Base-by-base conservation (phyloP, 2,888 invertebrate genomes). In the Halocaridina rubra region DNA sequence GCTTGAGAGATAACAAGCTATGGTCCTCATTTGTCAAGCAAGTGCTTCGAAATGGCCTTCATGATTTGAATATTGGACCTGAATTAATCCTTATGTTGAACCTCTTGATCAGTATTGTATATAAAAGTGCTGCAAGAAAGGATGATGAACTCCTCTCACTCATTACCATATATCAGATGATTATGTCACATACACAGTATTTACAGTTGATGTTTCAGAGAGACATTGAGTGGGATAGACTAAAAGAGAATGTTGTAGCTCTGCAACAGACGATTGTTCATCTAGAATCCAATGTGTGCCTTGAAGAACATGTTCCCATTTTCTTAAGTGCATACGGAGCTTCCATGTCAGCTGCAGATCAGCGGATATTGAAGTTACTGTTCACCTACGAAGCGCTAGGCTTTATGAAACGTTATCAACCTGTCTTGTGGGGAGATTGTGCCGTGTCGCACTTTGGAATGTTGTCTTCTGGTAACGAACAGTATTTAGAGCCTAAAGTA, bases 291-390 rank as follows among this genome's bases (percentile, higher is more conserved):
- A 46, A 8, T 10, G 79, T 84, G 7, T 84, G 84, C 24, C 46
- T 72, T 39, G 84, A 84, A 33, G 22, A 27, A 13, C 84, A 84
- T 67, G 57, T 84, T 53, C 79, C 84, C 19, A 71, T 84, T n/a
- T 33, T 84, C n/a, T 46, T 84, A 27, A 75, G 84, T 8, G 84
- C 84, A 10, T 84, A 84, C 53, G 75, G 57, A 13, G 84, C 79
- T 13, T 80, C 84, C 19, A 84, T 84, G 84, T 84, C 84, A 32
- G 16, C 78, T 29, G 64, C 80, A n/a, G 84, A 84, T 19, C 84
- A 84, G 29, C 69, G 74, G n/a, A 84, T 84, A 13, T 30, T 84
- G 32, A 84, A 84, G 84, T 64, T 84, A 10, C 57, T 84, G 5
- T 57, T 67, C 32, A 75, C 74, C 2, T 84, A 84, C 64, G 84